Evolutionary conservation across 1,140 invertebrate genomes (phyloP).

Genomic region (Ericerus pela): DNA sequence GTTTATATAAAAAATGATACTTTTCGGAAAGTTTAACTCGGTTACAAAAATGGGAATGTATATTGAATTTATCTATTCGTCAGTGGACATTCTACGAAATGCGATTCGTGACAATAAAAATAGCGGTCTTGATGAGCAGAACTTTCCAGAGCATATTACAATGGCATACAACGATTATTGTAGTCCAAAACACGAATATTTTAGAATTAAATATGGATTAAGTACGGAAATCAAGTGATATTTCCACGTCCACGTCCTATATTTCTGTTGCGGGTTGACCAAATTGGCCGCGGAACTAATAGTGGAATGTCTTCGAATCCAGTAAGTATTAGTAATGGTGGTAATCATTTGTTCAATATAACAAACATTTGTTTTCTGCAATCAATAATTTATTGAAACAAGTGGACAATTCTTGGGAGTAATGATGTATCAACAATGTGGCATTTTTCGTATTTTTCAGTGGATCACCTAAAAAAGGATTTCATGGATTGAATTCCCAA

Average conservation of each 20-base stretch:
- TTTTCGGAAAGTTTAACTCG: background rate
- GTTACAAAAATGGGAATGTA: background rate
- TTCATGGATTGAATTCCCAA: no score
- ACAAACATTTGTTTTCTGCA: background rate
- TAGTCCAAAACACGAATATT: background rate
- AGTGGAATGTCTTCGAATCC: background rate
- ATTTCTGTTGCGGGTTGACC: background rate
- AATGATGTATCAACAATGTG: no score
- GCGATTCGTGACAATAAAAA: background rate
- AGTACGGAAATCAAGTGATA: background rate
- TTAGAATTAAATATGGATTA: background rate
- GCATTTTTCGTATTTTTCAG: no score
- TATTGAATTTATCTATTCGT: background rate
- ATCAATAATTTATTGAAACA: no score
- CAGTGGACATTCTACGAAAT: background rate
- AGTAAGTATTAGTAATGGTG: background rate
- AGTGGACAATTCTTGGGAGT: no score
- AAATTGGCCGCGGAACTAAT: background rate
- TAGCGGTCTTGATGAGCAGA: background rate
- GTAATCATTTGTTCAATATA: background rate
- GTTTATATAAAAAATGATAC: background rate
- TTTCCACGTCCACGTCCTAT: background rate
- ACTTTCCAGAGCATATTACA: background rate
- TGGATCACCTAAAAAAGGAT: no score
- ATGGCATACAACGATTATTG: background rate